Evolutionary conservation across 1,140 invertebrate species (phyloP), one percentile per base, ranked within the genome.

Genomic region (Drosophila fuyamai): DNA sequence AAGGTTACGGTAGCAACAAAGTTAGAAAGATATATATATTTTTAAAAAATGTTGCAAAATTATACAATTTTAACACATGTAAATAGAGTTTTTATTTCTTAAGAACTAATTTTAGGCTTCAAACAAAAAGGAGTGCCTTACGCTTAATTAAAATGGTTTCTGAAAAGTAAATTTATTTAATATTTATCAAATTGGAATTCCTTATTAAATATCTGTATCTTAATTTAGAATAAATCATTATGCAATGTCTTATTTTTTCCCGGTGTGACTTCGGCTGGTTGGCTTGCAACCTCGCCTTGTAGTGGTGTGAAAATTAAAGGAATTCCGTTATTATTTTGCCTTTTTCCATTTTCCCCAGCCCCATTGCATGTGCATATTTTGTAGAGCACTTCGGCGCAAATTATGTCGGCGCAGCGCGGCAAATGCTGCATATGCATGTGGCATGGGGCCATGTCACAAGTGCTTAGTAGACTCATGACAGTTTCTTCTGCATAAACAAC

Each of bases 271-370:
- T 32, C 55, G 10, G 54, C 38, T 62, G 57, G 72, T 56, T 56
- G 38, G 50, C 51, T 43, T 66, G 57, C 62, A 61, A 75, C 61
- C 65, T 71, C 48, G 53, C 65, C 67, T 65, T 77, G 65, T 80
- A 72, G 79, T 86, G 80, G 76, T 79, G 85, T 84, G 73, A 88
- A 88, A 88, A 88, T 88, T 88, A 88, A 88, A 88, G 84, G 84
- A 89, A 88, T 88, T 89, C 84, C 84, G 84, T 89, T 88, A 88
- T 88, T 88, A 88, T 88, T 89, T 88, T 58, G 76, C 73, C 76
- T 89, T 78, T 89, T 83, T 88, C 32, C 50, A 53, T 72, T 18
- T 36, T 50, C 46, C 40, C n/a, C 47, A 36, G 58, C 8, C 48
- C 60, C 38, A 10, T 43, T 47, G 50, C 66, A 55, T 63, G 60